phyloP scores from a whole-genome alignment of 2,113 vertebrate genomes.

The Taxidea taxus region DNA sequence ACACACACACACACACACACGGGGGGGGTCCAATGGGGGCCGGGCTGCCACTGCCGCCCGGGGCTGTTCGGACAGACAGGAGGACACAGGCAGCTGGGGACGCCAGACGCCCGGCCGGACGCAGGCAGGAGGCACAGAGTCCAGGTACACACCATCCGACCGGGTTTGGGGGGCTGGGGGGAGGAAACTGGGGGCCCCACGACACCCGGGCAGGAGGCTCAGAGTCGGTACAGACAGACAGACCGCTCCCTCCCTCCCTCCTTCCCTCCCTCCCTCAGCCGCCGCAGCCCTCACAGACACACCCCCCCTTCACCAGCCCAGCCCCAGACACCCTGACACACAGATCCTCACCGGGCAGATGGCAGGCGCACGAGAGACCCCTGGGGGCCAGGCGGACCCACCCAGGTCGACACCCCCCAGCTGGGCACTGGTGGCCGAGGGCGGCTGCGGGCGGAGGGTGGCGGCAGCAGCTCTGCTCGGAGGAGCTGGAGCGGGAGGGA shows the following conservation, averaged over 20 bases:
- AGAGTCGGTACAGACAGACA: conserved; percentile 39
- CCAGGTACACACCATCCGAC: conserved; percentile 61
- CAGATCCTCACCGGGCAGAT: conserved; percentile 67
- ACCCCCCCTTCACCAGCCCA: conserved; percentile 59
- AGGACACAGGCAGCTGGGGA: conserved; percentile 61
- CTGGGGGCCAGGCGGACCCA: conserved; percentile 66
- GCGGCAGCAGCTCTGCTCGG: conserved; percentile 42
- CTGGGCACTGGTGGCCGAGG: conserved; percentile 34
- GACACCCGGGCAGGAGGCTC: background rate
- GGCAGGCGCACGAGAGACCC: conserved; percentile 51
- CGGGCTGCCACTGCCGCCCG: conserved; percentile 26
- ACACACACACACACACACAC: background rate
- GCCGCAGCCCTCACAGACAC: conserved; percentile 72
- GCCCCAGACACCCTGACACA: conserved; percentile 45
- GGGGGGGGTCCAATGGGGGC: conserved; percentile 24
- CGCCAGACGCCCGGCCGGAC: conserved; percentile 41
- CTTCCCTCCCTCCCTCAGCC: background rate
- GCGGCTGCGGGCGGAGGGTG: conserved; percentile 52
- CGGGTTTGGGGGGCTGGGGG: conserved; percentile 2
- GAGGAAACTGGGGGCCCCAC: background rate
- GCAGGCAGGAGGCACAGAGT: conserved; percentile 51
- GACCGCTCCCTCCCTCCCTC: conserved; percentile 53
- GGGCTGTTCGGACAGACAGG: conserved; percentile 62
- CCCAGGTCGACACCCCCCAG: conserved; percentile 41
- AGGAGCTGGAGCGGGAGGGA: conserved; percentile 69